A percentile compares a stretch with the other conserved stretches of the same genome.
These are phyloP conservation scores for Nycticryphes semicollaris DNA, from an alignment of 2,113 vertebrate species.

Conservation along the genomic window DNA sequence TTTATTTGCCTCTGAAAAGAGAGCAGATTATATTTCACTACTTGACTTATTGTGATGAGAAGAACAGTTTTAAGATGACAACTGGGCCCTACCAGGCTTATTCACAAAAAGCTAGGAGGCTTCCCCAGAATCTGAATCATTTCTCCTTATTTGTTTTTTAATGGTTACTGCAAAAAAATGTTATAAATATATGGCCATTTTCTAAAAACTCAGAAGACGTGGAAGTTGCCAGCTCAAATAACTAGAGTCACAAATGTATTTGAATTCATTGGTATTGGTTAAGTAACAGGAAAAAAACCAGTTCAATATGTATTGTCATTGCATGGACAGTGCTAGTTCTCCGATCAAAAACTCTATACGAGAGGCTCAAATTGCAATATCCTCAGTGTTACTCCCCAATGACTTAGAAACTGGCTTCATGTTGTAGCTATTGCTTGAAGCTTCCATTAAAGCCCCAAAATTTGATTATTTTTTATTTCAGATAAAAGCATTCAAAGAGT, in stretches of 20 bases:
- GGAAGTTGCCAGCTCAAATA: not conserved
- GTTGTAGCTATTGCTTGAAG: not conserved
- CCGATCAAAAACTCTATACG: not conserved
- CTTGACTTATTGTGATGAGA: not conserved
- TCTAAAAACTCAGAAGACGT: not conserved
- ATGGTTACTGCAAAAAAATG: not conserved
- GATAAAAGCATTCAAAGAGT: not conserved
- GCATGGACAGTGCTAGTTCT: not conserved
- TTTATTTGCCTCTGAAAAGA: conserved; percentile 6
- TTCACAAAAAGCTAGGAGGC: not conserved
- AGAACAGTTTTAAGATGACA: not conserved
- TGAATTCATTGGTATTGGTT: not conserved
- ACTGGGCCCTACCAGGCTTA: not conserved
- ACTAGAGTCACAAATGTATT: not conserved
- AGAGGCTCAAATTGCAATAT: not conserved
- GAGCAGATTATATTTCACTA: not conserved
- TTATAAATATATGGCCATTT: not conserved
- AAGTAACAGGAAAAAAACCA: not conserved
- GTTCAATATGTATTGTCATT: not conserved
- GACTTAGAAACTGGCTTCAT: not conserved
- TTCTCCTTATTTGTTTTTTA: not conserved
- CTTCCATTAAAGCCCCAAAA: not conserved
- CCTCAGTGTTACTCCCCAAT: not conserved
- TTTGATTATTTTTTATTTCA: not conserved
- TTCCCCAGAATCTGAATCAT: not conserved